These are phyloP conservation scores for Diceros bicornis DNA, from an alignment of 2,797 vertebrate species.

Conservation along the genomic window DNA sequence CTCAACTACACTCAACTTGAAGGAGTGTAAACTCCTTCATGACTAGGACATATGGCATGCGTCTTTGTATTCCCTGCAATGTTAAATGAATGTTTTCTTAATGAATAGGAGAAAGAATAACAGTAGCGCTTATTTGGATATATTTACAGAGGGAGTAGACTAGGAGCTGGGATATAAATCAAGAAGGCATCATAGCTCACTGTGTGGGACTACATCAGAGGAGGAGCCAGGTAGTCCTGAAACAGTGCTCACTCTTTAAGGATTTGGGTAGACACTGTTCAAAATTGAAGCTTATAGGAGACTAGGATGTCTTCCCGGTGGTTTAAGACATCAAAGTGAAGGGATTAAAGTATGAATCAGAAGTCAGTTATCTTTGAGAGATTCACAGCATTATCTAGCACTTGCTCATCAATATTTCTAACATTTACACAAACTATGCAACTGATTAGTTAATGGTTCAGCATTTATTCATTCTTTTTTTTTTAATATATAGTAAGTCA, in stretches of 20 bases:
- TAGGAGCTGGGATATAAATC: neutral
- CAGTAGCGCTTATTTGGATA: neutral
- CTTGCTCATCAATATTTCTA: neutral
- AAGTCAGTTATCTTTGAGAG: neutral
- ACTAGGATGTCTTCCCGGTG: accelerated
- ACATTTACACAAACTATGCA: neutral
- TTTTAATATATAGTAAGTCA: neutral
- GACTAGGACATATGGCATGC: accelerated
- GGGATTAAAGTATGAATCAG: neutral
- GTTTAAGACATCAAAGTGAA: neutral
- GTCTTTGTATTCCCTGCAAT: neutral
- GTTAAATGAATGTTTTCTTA: neutral
- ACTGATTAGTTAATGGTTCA: neutral
- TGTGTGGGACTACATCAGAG: neutral
- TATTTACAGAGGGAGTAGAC: neutral
- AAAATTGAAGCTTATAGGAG: neutral
- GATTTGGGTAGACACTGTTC: neutral
- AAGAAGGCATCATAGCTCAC: neutral
- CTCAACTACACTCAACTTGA: neutral
- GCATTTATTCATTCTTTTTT: neutral
- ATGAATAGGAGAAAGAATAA: neutral
- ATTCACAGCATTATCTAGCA: neutral
- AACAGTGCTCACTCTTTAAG: neutral
- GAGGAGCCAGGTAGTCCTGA: neutral
- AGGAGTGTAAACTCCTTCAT: neutral